phyloP scores from a whole-genome alignment of 2,888 invertebrate genomes.

The Cepaea hortensis region DNA sequence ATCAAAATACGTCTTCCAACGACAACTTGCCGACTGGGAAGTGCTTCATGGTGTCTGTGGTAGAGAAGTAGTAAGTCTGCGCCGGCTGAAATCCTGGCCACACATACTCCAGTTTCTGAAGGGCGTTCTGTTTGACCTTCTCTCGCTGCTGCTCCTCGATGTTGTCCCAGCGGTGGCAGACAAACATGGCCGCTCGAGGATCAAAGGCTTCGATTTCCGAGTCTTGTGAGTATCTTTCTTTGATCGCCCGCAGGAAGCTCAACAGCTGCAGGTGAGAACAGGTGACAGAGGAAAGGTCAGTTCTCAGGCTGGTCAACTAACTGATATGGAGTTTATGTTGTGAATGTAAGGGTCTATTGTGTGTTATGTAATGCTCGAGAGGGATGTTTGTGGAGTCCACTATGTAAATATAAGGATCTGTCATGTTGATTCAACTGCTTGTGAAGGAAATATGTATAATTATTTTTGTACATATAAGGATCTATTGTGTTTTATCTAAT shows the following conservation, averaged over 20 bases:
- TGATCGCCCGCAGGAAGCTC: slow-evolving; percentile 60
- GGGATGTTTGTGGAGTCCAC: too few species aligned
- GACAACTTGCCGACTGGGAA: slow-evolving; percentile 34
- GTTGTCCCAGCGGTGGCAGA: slow-evolving; percentile 70
- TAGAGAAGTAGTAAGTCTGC: slow-evolving; percentile 64
- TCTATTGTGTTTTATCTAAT: too few species aligned
- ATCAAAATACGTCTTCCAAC: neutral
- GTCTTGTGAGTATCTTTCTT: slow-evolving; percentile 49
- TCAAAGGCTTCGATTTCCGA: slow-evolving; percentile 54
- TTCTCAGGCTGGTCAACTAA: too few species aligned
- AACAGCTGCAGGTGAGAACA: slow-evolving; percentile 56
- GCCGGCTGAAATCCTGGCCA: slow-evolving; percentile 63
- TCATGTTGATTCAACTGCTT: too few species aligned
- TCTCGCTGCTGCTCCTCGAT: slow-evolving; percentile 58
- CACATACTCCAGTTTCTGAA: slow-evolving; percentile 58
- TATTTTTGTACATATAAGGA: too few species aligned
- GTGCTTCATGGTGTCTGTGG: slow-evolving; percentile 32
- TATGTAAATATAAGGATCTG: too few species aligned
- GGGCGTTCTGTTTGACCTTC: slow-evolving; percentile 61
- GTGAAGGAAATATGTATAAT: too few species aligned
- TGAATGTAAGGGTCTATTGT: too few species aligned
- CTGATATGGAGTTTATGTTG: too few species aligned
- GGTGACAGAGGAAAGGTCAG: too few species aligned
- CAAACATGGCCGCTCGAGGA: slow-evolving; percentile 67
- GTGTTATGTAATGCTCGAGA: too few species aligned